Evolutionary conservation across 2,113 vertebrate species (phyloP).

Genomic region (Choloepus hoffmanni): DNA sequence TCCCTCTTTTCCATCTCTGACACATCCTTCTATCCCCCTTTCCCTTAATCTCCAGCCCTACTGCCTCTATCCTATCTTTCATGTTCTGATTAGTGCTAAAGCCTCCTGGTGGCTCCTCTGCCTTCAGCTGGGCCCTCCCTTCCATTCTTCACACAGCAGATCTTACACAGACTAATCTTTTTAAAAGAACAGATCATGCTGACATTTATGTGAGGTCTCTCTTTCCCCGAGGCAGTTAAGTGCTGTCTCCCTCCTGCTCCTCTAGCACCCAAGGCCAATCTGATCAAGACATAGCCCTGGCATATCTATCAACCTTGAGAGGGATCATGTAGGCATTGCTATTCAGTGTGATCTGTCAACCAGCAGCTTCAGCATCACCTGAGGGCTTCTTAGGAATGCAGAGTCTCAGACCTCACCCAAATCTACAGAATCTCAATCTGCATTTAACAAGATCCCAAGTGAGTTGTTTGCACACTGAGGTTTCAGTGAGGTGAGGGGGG

Average conservation of each 20-base stretch:
- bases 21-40: fast-evolving
- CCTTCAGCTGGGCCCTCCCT: background rate
- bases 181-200: background rate
- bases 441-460: background rate
- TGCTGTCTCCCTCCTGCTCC: background rate
- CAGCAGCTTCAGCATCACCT: background rate
- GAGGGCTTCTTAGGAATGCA: background rate
- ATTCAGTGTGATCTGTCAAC: background rate
- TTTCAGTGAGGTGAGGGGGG: background rate
- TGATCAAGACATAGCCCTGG: background rate
- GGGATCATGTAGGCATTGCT: background rate
- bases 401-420: background rate
- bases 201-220: background rate
- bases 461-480: background rate
- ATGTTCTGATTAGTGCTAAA: background rate
- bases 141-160: background rate
- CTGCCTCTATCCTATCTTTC: background rate
- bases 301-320: background rate
- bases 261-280: background rate
- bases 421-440: background rate
- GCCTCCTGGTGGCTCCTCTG: background rate
- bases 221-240: background rate
- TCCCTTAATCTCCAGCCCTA: background rate
- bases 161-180: background rate
- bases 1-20: background rate